Evolutionary conservation across 2,797 vertebrate species (phyloP).

Genomic region (Anguilla anguilla): DNA sequence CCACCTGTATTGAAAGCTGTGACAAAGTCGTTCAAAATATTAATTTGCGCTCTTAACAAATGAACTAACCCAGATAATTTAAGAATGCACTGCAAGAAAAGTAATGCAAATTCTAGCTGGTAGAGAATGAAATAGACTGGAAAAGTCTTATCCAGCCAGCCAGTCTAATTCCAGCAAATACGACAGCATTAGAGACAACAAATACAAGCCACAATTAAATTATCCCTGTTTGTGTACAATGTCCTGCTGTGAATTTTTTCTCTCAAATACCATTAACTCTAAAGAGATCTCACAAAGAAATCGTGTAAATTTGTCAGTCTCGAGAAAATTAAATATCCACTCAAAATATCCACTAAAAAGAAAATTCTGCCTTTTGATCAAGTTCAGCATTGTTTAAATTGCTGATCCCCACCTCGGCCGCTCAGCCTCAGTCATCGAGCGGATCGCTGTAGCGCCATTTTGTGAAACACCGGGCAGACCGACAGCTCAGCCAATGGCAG

Average conservation of each 20-base stretch:
- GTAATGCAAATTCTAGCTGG: background rate
- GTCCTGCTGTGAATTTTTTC: background rate
- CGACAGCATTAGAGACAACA: background rate
- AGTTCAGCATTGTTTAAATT: too few relatives aligned
- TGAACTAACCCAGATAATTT: background rate
- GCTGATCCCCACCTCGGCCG: too few relatives aligned
- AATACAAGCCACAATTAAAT: background rate
- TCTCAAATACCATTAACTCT: background rate
- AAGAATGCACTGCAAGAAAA: background rate
- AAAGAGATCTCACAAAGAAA: background rate
- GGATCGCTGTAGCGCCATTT: background rate
- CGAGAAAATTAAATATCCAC: background rate
- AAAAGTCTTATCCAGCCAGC: background rate
- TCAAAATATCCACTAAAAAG: too few relatives aligned
- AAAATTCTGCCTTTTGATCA: too few relatives aligned
- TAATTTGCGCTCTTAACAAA: background rate
- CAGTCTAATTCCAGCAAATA: background rate
- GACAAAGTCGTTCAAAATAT: background rate
- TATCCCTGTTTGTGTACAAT: background rate
- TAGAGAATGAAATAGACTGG: background rate
- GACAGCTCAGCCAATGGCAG: background rate
- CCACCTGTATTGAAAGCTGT: background rate
- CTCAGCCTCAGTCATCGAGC: too few relatives aligned
- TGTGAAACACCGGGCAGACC: background rate
- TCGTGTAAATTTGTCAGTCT: background rate